A percentile compares a stretch with the other conserved stretches of the same genome.
phyloP scores from a whole-genome alignment of 2,888 invertebrate species.

The Ceraclea dissimilis region DNA sequence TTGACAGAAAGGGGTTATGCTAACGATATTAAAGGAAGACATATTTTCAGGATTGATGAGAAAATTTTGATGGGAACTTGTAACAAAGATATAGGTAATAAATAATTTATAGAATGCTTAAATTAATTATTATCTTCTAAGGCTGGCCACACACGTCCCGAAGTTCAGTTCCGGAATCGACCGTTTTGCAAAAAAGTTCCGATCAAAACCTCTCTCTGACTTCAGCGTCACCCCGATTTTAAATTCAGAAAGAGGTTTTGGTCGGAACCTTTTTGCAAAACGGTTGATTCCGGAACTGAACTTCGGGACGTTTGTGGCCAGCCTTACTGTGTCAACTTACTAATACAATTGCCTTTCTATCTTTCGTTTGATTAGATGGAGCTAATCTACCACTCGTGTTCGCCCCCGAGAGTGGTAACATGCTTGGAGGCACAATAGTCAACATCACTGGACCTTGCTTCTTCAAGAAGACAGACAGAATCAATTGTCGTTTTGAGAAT shows the following conservation, averaged over 20 bases:
- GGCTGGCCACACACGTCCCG: no score
- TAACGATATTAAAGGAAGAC: conserved; percentile 82
- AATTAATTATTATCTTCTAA: background rate
- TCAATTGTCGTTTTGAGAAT: conserved; percentile 79
- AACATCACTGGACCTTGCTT: conserved; percentile 97
- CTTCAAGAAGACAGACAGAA: conserved; percentile 65
- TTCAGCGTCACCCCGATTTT: no score
- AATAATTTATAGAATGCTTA: background rate
- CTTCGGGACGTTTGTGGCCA: no score
- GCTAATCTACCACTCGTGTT: conserved; percentile 76
- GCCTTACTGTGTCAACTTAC: background rate
- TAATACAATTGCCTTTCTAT: background rate
- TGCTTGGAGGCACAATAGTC: conserved; percentile 94
- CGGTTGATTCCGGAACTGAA: background rate
- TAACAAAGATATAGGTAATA: conserved; percentile 76
- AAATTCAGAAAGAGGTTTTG: no score
- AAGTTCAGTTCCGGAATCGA: no score
- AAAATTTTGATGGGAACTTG: conserved; percentile 89
- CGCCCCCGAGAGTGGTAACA: conserved; percentile 93
- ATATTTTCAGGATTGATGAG: conserved; percentile 92
- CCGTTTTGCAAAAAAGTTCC: no score
- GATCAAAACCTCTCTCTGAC: no score
- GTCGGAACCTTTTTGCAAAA: no score
- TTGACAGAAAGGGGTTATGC: conserved; percentile 79
- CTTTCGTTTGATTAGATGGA: conserved; percentile 52